Conservation (phyloP, 2,888 invertebrate genomes). For the Craniophora ligustri region DNA sequence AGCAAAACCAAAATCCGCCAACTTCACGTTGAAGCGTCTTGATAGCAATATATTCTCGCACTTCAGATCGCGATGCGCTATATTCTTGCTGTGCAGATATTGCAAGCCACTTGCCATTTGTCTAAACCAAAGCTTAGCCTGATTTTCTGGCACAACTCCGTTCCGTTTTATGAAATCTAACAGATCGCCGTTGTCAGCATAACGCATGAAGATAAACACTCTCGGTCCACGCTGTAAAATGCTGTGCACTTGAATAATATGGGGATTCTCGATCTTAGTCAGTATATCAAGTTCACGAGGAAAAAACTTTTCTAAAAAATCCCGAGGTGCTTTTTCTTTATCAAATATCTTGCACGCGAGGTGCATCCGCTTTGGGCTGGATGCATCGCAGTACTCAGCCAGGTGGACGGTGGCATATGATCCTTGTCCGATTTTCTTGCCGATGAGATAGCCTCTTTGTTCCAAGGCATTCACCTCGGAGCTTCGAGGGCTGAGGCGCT, state of each 20-base stretch:
- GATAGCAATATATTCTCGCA: conserved; percentile 97
- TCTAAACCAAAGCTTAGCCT: conserved; percentile 94
- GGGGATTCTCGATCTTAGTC: conserved; percentile 96
- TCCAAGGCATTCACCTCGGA: conserved; percentile 96
- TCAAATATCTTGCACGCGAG: conserved; percentile 97
- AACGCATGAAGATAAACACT: conserved; percentile 97
- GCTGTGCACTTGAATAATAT: conserved; percentile 96
- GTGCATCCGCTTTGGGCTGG: conserved; percentile 91
- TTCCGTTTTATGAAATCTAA: conserved; percentile 94
- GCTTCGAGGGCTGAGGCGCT: conserved; percentile 92
- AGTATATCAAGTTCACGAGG: conserved; percentile 97
- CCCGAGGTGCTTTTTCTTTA: conserved; percentile 95
- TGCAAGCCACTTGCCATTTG: conserved; percentile 95
- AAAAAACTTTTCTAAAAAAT: conserved; percentile 97
- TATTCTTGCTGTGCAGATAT: conserved; percentile 94
- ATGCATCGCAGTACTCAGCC: conserved; percentile 93
- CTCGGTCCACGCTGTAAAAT: conserved; percentile 94
- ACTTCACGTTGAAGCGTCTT: conserved; percentile 95
- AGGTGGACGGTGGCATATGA: conserved; percentile 97
- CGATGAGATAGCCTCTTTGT: conserved; percentile 94
- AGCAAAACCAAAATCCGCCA: conserved; percentile 98
- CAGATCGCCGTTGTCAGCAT: conserved; percentile 96
- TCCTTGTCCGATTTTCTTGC: conserved; percentile 96
- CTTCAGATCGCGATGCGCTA: conserved; percentile 97
- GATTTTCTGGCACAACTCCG: conserved; percentile 93